Percentiles rank a stretch among this genome's conserved stretches.
Conservation (phyloP, 2,797 vertebrate genomes). For the Pteropus rufus region DNA sequence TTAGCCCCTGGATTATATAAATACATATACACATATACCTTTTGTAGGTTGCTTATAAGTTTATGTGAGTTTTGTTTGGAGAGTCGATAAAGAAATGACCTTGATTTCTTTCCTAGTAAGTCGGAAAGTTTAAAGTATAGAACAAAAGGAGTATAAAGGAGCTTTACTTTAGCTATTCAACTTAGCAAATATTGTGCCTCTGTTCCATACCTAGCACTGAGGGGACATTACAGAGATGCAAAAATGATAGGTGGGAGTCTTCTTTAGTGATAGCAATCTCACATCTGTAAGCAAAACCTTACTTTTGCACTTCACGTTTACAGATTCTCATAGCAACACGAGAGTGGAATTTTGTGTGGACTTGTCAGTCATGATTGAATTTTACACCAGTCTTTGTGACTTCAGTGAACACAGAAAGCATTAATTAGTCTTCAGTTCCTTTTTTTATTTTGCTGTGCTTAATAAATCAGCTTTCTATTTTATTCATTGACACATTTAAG, state of each 20-base stretch:
- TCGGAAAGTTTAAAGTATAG: background rate
- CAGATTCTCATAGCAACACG: background rate
- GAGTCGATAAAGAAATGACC: background rate
- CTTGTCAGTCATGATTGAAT: background rate
- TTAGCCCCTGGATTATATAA: background rate
- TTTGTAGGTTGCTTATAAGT: background rate
- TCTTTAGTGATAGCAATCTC: background rate
- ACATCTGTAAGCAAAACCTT: background rate
- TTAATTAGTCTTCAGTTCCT: background rate
- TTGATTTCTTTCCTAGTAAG: background rate
- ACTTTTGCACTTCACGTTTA: background rate
- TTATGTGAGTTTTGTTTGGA: background rate
- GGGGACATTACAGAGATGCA: background rate
- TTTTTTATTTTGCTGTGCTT: constrained; percentile 25
- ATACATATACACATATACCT: background rate
- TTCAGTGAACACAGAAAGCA: constrained; percentile 28
- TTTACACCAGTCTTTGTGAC: background rate
- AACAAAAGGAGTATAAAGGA: background rate
- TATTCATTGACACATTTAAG: constrained; percentile 14
- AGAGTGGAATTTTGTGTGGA: background rate
- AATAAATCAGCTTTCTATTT: constrained; percentile 32
- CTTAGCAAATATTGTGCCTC: background rate
- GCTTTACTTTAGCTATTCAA: background rate
- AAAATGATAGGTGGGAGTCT: background rate
- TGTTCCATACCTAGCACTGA: background rate